Conservation (phyloP, 1,140 invertebrate genomes). For the Araneus ventricosus region DNA sequence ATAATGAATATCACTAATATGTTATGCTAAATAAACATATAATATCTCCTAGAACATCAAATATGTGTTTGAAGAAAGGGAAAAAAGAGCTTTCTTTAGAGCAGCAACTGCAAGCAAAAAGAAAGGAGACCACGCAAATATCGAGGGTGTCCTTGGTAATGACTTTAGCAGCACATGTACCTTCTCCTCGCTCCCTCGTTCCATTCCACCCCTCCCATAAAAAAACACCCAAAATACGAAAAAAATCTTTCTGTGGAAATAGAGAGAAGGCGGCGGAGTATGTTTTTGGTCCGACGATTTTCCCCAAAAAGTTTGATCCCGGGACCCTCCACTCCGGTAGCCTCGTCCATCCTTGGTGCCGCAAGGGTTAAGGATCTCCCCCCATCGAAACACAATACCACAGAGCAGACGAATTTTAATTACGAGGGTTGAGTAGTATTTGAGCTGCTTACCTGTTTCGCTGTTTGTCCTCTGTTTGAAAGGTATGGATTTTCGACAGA, state of each 20-base stretch:
- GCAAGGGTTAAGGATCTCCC: neutral
- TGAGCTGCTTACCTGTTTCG: neutral
- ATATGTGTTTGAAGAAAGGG: too few species aligned
- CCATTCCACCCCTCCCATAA: neutral
- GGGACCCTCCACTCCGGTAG: slow-evolving; percentile 25
- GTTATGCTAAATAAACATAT: too few species aligned
- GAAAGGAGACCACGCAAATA: neutral
- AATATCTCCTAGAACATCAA: too few species aligned
- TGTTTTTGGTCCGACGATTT: neutral
- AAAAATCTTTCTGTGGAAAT: too few species aligned
- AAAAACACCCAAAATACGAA: neutral
- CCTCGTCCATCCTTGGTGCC: slow-evolving; percentile 22
- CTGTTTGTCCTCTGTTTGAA: slow-evolving; percentile 23
- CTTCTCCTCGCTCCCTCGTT: neutral
- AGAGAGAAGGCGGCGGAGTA: too few species aligned
- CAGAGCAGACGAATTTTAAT: slow-evolving; percentile 11
- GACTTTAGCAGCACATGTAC: slow-evolving; percentile 32
- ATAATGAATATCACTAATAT: too few species aligned
- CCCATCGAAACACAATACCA: neutral
- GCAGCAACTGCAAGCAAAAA: neutral
- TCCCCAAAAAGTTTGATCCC: slow-evolving; percentile 12
- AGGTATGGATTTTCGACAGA: slow-evolving; percentile 5
- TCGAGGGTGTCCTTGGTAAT: slow-evolving; percentile 32
- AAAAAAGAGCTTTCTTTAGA: neutral
- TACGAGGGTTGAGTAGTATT: neutral